phyloP scores from a whole-genome alignment of 2,888 invertebrate genomes.

The Orchestes rusci region DNA sequence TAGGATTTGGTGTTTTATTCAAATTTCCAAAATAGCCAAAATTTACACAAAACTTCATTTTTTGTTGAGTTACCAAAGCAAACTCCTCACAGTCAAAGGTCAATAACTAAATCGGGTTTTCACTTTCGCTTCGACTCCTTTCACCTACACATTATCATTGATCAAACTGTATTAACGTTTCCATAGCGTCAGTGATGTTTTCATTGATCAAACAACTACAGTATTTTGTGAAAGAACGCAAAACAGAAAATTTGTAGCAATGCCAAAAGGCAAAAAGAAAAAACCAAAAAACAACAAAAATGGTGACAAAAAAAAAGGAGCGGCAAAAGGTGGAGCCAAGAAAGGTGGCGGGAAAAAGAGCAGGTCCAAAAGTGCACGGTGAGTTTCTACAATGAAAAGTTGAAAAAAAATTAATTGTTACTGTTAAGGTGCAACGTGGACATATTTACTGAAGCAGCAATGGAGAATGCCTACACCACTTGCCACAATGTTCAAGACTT shows the following conservation, averaged over 20 bases:
- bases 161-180: too few relatives aligned
- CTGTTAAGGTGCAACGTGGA: slow-evolving; percentile 62
- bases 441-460: slow-evolving; percentile 81
- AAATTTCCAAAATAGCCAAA: too few relatives aligned
- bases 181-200: too few relatives aligned
- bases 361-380: slow-evolving; percentile 42
- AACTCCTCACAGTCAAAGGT: too few relatives aligned
- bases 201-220: slow-evolving; percentile 2
- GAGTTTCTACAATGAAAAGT: background rate
- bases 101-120: too few relatives aligned
- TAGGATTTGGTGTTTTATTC: too few relatives aligned
- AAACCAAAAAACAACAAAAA: slow-evolving; percentile 29
- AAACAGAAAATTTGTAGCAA: too few relatives aligned
- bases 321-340: slow-evolving; percentile 24
- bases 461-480: slow-evolving; percentile 90
- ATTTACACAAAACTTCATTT: too few relatives aligned
- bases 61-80: too few relatives aligned
- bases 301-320: slow-evolving; percentile 29
- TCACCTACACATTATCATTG: too few relatives aligned
- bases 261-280: slow-evolving; percentile 31
- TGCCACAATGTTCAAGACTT: slow-evolving; percentile 91
- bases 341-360: slow-evolving; percentile 30
- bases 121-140: too few relatives aligned
- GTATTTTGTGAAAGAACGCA: too few relatives aligned
- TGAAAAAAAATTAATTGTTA: slow-evolving; percentile 42